Conservation (phyloP, 2,888 invertebrate species). For the Omphaloscelis lunosa region DNA sequence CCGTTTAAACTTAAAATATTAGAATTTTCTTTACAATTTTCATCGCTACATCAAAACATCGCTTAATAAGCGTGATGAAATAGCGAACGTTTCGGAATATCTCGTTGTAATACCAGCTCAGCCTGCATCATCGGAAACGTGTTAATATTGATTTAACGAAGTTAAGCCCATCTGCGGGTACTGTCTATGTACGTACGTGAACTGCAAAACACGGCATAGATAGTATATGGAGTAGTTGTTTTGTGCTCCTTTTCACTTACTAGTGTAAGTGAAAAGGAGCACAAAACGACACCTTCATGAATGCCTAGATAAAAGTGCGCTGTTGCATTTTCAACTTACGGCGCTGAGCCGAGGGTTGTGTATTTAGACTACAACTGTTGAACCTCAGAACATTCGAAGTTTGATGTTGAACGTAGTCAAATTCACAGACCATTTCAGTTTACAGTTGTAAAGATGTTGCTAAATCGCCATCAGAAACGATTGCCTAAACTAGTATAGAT, state of each 20-base stretch:
- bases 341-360: not conserved
- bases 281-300: not conserved
- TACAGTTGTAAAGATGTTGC: not conserved
- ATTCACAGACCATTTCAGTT: not conserved
- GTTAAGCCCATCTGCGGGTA: slow-evolving; percentile 64
- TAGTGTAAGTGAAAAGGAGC: too few relatives aligned
- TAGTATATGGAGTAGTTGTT: slow-evolving; percentile 21
- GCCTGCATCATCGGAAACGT: slow-evolving; percentile 58
- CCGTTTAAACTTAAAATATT: too few relatives aligned
- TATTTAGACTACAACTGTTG: not conserved
- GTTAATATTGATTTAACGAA: slow-evolving; percentile 70
- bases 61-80: slow-evolving; percentile 33
- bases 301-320: not conserved
- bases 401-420: not conserved
- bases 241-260: not conserved
- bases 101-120: slow-evolving; percentile 40
- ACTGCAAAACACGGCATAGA: slow-evolving; percentile 3
- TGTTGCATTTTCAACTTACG: not conserved
- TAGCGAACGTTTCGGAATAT: slow-evolving; percentile 38
- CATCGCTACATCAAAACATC: not conserved
- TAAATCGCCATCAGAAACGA: too few relatives aligned
- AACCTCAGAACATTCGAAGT: not conserved
- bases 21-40: not conserved
- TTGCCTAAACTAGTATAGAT: not conserved
- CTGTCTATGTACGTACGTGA: slow-evolving; percentile 18